Evolutionary conservation across 2,888 invertebrate species (phyloP), one percentile per base, ranked within the genome.

Genomic region (Aproaerema taeniolella): DNA sequence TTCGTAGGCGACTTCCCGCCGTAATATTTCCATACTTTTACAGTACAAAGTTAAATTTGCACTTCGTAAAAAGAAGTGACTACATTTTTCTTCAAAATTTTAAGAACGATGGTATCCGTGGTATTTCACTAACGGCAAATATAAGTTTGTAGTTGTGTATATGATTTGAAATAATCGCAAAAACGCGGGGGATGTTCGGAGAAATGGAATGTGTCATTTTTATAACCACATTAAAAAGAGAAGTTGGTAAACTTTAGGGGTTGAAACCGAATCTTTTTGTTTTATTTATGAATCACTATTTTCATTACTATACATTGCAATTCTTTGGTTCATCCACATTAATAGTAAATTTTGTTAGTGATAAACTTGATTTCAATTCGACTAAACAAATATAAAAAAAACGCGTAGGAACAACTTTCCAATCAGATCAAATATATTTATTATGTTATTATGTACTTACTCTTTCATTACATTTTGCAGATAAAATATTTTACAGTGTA

Each of bases 11-110:
- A 74, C 69, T 76, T 79, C 74, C 71, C 66, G 71, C 71, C 66
- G 67, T 79, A 70, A 74, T 76, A 81, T 81, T 81, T 75, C 74
- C 80, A 83, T 80, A 78, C 66, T 68, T 67, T 65, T 53, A 55
- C 50, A 36, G 39, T 48, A 13, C 17, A 2, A 12, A 12, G 20
- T 10, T 44, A 39, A 37, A 33, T 11, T 35, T 34, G 14, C 5
- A 6, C 26, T 31, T 34, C 26, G 15, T 8, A 10, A 26, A 36
- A 38, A 28, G 30, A 30, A 30, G 38, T 34, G 40, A 32, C 39
- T 47, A 44, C 37, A 40, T 42, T 41, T 39, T 32, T 42, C 34
- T 20, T 20, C 7, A 20, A 29, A 35, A 2, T 26, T 30, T 31
- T 34, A 16, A n/a, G n/a, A n/a, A n/a, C n/a, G n/a, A n/a, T n/a